phyloP scores from a whole-genome alignment of 1,140 invertebrate species.

The Anthonomus grandis region DNA sequence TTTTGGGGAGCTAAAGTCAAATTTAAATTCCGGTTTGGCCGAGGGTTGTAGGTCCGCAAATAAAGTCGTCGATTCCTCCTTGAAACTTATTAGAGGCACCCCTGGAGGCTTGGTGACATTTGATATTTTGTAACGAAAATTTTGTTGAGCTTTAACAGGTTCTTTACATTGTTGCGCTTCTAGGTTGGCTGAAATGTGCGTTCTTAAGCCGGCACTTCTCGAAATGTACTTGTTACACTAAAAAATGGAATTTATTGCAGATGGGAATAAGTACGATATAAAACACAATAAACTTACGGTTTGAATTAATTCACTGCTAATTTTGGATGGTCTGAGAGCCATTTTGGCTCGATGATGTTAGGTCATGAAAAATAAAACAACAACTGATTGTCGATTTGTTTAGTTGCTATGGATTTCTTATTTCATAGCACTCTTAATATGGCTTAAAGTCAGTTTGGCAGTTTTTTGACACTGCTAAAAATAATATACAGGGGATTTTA shows the following conservation, averaged over 20 bases:
- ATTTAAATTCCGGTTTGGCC: constrained; percentile 11
- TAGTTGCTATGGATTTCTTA: constrained; percentile 24
- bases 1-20: constrained; percentile 11
- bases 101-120: constrained; percentile 9
- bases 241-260: not conserved
- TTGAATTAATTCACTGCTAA: constrained; percentile 27
- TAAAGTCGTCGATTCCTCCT: not conserved
- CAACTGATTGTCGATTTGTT: constrained; percentile 25
- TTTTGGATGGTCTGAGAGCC: constrained; percentile 31
- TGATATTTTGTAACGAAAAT: constrained; percentile 15
- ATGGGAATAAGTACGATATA: not conserved
- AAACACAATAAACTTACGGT: constrained; percentile 19
- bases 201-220: not conserved
- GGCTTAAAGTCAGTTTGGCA: too few species aligned
- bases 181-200: too few species aligned
- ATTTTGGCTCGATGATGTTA: constrained; percentile 27
- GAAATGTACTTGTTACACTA: constrained; percentile 18
- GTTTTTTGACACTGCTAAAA: too few species aligned
- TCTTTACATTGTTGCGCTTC: not conserved
- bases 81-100: constrained; percentile 11
- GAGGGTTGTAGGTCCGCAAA: constrained; percentile 19
- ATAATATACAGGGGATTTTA: too few species aligned
- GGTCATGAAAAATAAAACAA: constrained; percentile 22
- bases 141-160: not conserved
- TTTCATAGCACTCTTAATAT: too few species aligned